A percentile compares a stretch with the other conserved stretches of the same genome.
These are phyloP conservation scores for Erpobdella octoculata DNA, from an alignment of 2,888 invertebrate genomes.

Conservation along the genomic window DNA sequence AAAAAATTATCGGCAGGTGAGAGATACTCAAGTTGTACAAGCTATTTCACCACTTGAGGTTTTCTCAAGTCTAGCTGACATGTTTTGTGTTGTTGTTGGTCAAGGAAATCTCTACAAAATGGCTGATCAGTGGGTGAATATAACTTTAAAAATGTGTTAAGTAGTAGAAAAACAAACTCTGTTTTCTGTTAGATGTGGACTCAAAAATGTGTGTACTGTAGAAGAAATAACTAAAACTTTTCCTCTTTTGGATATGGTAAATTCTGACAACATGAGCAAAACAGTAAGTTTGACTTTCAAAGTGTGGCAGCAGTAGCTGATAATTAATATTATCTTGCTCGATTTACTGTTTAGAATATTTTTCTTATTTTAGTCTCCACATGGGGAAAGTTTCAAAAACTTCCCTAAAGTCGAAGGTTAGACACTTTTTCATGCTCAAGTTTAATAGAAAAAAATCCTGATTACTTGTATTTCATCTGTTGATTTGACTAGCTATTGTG, in stretches of 20 bases:
- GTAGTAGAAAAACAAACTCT: too few relatives aligned
- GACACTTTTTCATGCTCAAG: neutral
- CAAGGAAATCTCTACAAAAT: constrained; percentile 49
- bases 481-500: constrained; percentile 43
- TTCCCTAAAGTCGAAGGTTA: constrained; percentile 37
- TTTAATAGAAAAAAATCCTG: neutral
- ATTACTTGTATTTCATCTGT: neutral
- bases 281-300: constrained; percentile 40
- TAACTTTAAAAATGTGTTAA: neutral
- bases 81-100: constrained; percentile 49
- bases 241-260: constrained; percentile 51
- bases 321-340: neutral
- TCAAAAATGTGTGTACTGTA: constrained; percentile 47
- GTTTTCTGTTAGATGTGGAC: constrained; percentile 41
- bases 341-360: neutral
- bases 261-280: constrained; percentile 47
- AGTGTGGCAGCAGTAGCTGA: neutral
- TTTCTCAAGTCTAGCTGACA: constrained; percentile 46
- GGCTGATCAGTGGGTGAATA: constrained; percentile 49
- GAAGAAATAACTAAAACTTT: constrained; percentile 49
- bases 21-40: constrained; percentile 49
- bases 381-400: constrained; percentile 35
- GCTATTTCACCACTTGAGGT: constrained; percentile 49
- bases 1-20: constrained; percentile 41
- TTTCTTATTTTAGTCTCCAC: constrained; percentile 28